A percentile compares a stretch with the other conserved stretches of the same genome.
Evolutionary conservation across 2,888 invertebrate species (phyloP).

Genomic region (Palloptera scutellata): DNA sequence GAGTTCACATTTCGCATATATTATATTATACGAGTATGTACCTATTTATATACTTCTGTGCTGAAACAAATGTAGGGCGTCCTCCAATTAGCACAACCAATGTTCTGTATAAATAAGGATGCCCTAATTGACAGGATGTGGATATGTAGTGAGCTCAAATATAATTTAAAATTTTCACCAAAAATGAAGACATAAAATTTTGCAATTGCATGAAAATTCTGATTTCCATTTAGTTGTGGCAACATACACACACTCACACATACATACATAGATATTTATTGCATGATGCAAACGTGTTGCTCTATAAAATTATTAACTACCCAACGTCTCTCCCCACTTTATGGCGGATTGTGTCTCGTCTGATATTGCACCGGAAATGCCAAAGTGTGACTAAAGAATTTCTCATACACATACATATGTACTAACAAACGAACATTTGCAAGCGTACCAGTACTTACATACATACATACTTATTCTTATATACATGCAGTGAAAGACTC

Average conservation of each 20-base stretch:
- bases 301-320: not conserved
- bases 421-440: slow-evolving; percentile 12
- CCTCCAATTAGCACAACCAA: no score
- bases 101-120: no score
- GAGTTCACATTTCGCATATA: no score
- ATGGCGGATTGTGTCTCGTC: slow-evolving; percentile 7
- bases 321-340: no score
- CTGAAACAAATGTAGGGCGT: no score
- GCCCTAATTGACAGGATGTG: no score
- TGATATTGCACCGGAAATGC: slow-evolving; percentile 35
- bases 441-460: not conserved
- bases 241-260: slow-evolving; percentile 19
- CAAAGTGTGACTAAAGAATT: slow-evolving; percentile 44
- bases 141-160: slow-evolving; percentile 31
- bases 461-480: not conserved
- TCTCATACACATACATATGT: slow-evolving; percentile 24
- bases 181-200: slow-evolving; percentile 46
- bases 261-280: slow-evolving; percentile 25
- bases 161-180: slow-evolving; percentile 43
- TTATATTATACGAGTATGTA: no score
- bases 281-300: slow-evolving; percentile 11
- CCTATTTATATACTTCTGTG: no score
- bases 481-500: not conserved
- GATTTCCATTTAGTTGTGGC: slow-evolving; percentile 47
- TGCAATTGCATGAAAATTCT: slow-evolving; percentile 38